Evolutionary conservation across 2,888 invertebrate genomes (phyloP).

Genomic region (Galeruca laticollis): DNA sequence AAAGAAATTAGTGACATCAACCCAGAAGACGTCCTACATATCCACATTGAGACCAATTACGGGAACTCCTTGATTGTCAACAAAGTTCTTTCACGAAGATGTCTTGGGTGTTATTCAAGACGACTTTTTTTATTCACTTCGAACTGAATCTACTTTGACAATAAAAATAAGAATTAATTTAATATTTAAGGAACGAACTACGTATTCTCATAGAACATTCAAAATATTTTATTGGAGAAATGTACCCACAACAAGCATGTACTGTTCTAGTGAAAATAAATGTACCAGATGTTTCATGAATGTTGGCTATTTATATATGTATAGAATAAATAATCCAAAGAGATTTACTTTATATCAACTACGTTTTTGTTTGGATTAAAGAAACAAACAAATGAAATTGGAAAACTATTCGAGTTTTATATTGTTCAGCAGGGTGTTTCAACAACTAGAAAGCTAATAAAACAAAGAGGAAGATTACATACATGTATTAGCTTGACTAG

Average conservation of each 20-base stretch:
- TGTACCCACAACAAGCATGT: constrained; percentile 13
- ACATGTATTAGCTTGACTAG: no score
- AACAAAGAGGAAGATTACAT: no score
- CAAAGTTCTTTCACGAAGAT: no score
- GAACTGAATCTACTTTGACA: not conserved
- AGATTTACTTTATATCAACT: not conserved
- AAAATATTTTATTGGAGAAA: constrained; percentile 11
- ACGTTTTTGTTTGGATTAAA: constrained; percentile 2
- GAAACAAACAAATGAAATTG: constrained; percentile 2
- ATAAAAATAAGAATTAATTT: constrained; percentile 6
- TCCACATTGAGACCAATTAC: no score
- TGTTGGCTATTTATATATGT: constrained; percentile 6
- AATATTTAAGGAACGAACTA: constrained; percentile 16
- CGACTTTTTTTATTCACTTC: not conserved
- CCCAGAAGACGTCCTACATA: no score
- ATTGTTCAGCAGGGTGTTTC: not conserved
- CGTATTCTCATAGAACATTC: not conserved
- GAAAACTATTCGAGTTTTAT: constrained; percentile 10
- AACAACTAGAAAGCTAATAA: not conserved
- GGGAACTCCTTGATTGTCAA: no score
- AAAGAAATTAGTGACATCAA: not conserved
- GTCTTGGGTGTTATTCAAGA: not conserved
- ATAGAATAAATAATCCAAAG: constrained; percentile 16
- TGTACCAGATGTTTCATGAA: constrained; percentile 8
- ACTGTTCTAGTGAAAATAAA: constrained; percentile 18